Percentiles rank a stretch among this genome's conserved stretches.
Conservation (phyloP, 2,113 vertebrate genomes). For the Myotis brandtii region DNA sequence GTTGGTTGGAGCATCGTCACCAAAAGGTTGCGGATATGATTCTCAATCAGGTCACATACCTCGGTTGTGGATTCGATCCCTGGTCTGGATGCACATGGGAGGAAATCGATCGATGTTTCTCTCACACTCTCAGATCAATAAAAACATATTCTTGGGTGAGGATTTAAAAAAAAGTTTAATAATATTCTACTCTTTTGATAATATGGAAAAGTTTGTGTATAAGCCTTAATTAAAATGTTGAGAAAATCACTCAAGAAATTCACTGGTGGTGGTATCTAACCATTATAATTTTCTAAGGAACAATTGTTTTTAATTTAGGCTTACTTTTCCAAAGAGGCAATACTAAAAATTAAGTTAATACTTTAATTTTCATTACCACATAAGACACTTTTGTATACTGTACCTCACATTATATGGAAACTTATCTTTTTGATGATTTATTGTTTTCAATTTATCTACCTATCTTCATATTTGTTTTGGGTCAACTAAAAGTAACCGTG, state of each 20-base stretch:
- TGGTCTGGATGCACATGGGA: neutral
- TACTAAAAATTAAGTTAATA: conserved; percentile 43
- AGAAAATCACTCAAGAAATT: conserved; percentile 35
- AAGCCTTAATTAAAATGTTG: neutral
- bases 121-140: neutral
- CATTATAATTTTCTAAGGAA: conserved; percentile 34
- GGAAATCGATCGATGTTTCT: neutral
- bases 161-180: neutral
- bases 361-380: conserved; percentile 25
- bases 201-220: neutral
- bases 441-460: conserved; percentile 14
- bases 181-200: neutral
- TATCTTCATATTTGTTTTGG: conserved; percentile 46
- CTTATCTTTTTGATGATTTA: neutral
- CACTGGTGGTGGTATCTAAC: neutral
- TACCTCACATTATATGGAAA: neutral
- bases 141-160: neutral
- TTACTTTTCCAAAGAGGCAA: conserved; percentile 34
- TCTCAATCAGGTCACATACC: too few relatives aligned
- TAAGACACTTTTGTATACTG: conserved; percentile 6
- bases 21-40: neutral
- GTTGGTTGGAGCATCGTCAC: neutral
- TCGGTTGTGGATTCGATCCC: neutral
- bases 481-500: conserved; percentile 46
- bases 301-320: neutral